Conservation (phyloP, 2,797 vertebrate species). For the Xiphophorus birchmanni region DNA sequence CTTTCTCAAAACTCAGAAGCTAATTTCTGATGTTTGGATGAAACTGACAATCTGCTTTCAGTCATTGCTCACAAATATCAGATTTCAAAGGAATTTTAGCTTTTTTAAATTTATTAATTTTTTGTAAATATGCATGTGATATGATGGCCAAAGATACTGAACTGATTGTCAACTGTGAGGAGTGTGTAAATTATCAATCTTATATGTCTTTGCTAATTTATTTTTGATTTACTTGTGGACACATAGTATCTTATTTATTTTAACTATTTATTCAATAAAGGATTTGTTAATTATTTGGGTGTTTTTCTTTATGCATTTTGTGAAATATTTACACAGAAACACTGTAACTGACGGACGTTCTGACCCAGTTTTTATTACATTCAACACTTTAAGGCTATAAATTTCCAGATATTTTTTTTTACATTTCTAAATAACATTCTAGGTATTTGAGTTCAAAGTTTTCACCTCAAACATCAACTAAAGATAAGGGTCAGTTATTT, state of each 20-base stretch:
- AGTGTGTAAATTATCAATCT: slow-evolving; percentile 55
- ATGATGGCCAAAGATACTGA: slow-evolving; percentile 81
- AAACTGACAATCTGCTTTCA: slow-evolving; percentile 62
- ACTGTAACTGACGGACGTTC: background rate
- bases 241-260: slow-evolving; percentile 80
- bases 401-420: background rate
- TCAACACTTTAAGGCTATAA: background rate
- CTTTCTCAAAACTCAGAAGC: background rate
- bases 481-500: background rate
- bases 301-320: slow-evolving; percentile 16
- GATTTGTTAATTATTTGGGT: slow-evolving; percentile 64
- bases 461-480: background rate
- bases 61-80: slow-evolving; percentile 17
- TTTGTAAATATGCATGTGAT: slow-evolving; percentile 59
- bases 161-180: slow-evolving; percentile 72
- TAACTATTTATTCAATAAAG: slow-evolving; percentile 82
- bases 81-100: slow-evolving; percentile 19
- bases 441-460: background rate
- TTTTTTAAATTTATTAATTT: slow-evolving; percentile 27
- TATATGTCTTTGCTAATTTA: slow-evolving; percentile 72
- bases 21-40: background rate
- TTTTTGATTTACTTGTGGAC: slow-evolving; percentile 71
- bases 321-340: background rate
- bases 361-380: background rate
- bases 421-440: background rate